phyloP scores from a whole-genome alignment of 2,888 invertebrate species.

The Dermolepida albohirtum region DNA sequence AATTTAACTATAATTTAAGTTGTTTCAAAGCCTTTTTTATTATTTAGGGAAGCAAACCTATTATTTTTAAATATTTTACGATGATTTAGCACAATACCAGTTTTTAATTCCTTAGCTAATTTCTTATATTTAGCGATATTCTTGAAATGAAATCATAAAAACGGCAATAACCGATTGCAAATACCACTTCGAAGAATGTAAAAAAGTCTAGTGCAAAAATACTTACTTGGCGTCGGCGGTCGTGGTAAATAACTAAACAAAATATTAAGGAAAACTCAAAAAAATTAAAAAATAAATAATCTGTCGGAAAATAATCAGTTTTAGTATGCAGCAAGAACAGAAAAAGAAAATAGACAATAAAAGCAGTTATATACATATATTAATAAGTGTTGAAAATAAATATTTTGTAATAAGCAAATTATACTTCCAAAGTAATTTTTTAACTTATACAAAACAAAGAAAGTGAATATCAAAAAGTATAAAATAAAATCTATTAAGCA shows the following conservation, averaged over 20 bases:
- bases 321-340: neutral
- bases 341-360: conserved; percentile 19
- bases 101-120: no score
- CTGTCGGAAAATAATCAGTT: conserved; percentile 36
- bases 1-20: no score
- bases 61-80: no score
- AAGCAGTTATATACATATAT: conserved; percentile 31
- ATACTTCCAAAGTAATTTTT: conserved; percentile 16
- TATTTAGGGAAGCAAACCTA: no score
- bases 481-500: neutral
- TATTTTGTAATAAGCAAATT: conserved; percentile 17
- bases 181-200: no score
- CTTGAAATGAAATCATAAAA: no score
- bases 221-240: conserved; percentile 53
- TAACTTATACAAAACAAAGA: neutral
- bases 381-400: conserved; percentile 8
- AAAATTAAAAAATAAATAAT: conserved; percentile 15
- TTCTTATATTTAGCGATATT: no score
- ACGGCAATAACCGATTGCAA: no score
- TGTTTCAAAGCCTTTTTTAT: no score
- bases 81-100: no score
- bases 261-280: conserved; percentile 42
- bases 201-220: conserved; percentile 25
- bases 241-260: conserved; percentile 43
- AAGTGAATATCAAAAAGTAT: neutral